phyloP scores from a whole-genome alignment of 2,888 invertebrate genomes.

The Aspidiotus destructor region DNA sequence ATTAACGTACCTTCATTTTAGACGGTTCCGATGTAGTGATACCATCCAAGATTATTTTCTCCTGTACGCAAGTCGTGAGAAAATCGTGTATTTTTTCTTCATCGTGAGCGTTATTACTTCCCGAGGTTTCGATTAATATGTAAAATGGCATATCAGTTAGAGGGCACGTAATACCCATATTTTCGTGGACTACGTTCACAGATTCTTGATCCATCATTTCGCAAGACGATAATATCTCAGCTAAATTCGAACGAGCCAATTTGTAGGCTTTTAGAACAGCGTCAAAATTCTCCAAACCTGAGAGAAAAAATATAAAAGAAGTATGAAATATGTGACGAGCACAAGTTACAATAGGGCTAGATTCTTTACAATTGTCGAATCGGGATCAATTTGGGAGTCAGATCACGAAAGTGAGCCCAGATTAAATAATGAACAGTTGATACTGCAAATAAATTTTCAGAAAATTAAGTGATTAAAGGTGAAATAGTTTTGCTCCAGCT shows the following conservation, averaged over 20 bases:
- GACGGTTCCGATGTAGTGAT: slow-evolving; percentile 72
- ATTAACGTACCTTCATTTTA: slow-evolving; percentile 58
- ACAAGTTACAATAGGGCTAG: too few relatives aligned
- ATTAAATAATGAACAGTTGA: too few relatives aligned
- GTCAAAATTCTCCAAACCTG: slow-evolving; percentile 68
- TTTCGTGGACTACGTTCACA: slow-evolving; percentile 51
- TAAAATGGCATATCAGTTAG: slow-evolving; percentile 61
- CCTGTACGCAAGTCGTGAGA: slow-evolving; percentile 59
- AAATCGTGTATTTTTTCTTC: slow-evolving; percentile 75
- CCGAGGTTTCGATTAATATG: slow-evolving; percentile 76
- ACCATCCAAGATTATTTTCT: slow-evolving; percentile 67
- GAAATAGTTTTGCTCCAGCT: too few relatives aligned
- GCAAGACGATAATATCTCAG: slow-evolving; percentile 89
- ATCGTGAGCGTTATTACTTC: slow-evolving; percentile 75
- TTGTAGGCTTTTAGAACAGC: slow-evolving; percentile 64
- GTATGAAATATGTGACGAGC: too few relatives aligned
- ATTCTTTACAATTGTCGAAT: too few relatives aligned
- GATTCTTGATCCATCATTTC: slow-evolving; percentile 81
- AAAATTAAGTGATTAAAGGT: too few relatives aligned
- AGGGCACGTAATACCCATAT: slow-evolving; percentile 40
- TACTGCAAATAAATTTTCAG: too few relatives aligned
- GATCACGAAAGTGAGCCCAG: too few relatives aligned
- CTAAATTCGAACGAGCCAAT: slow-evolving; percentile 62
- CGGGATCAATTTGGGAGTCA: too few relatives aligned
- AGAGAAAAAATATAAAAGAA: slow-evolving; percentile 14